phyloP scores from a whole-genome alignment of 2,888 invertebrate species.

The Carterocephalus palaemon region DNA sequence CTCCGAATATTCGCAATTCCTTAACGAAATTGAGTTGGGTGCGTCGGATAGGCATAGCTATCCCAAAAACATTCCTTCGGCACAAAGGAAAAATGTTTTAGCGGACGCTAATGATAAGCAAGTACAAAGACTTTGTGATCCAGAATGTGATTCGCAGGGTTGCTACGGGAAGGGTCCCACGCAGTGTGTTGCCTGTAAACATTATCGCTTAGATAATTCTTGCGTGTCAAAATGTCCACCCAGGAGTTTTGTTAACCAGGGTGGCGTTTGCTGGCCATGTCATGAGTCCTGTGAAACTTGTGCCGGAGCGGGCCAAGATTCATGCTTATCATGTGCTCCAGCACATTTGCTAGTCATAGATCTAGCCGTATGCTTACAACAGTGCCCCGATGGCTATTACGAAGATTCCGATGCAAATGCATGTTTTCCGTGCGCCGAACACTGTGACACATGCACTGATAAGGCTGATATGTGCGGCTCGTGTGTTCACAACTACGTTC shows the following conservation, averaged over 20 bases:
- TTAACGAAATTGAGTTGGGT: constrained; percentile 71
- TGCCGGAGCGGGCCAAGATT: constrained; percentile 91
- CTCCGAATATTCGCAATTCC: constrained; percentile 78
- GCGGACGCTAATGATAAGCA: constrained; percentile 81
- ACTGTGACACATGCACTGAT: constrained; percentile 91
- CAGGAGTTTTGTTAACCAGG: constrained; percentile 89
- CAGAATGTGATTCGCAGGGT: constrained; percentile 87
- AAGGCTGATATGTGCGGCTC: constrained; percentile 91
- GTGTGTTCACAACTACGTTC: constrained; percentile 91
- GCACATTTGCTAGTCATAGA: constrained; percentile 90
- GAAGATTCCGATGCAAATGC: constrained; percentile 88
- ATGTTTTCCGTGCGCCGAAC: constrained; percentile 91
- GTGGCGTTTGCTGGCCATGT: constrained; percentile 90
- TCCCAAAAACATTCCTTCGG: constrained; percentile 83
- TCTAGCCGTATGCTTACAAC: constrained; percentile 90
- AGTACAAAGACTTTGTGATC: constrained; percentile 86
- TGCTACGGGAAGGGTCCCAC: constrained; percentile 91
- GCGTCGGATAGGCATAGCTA: constrained; percentile 81
- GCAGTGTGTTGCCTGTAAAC: constrained; percentile 90
- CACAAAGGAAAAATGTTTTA: constrained; percentile 79
- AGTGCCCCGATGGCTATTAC: constrained; percentile 93
- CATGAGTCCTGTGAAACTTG: constrained; percentile 94
- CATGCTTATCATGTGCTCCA: constrained; percentile 90
- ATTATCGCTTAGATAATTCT: constrained; percentile 89
- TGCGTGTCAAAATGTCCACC: constrained; percentile 92